phyloP scores from a whole-genome alignment of 2,113 vertebrate genomes.

The Bubalus kerabau region DNA sequence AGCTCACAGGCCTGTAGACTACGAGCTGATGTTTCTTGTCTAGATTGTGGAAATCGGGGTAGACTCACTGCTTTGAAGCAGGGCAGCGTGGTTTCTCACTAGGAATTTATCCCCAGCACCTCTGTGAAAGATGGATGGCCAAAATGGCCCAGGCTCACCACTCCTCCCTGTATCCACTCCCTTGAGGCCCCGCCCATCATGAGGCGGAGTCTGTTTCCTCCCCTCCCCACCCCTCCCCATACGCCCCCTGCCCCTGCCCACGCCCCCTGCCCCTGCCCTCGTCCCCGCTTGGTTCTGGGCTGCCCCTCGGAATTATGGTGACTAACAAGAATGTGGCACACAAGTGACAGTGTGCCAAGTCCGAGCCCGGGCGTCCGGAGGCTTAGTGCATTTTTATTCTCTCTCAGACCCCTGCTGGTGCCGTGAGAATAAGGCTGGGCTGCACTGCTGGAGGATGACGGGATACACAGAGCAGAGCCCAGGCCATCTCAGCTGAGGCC shows the following conservation, averaged over 20 bases:
- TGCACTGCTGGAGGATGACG: too few relatives aligned
- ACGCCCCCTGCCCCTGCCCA: too few relatives aligned
- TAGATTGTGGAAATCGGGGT: not conserved
- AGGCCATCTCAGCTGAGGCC: not conserved
- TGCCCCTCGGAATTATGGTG: not conserved
- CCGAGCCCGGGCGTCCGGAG: not conserved
- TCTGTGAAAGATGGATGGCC: not conserved
- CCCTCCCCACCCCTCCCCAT: accelerated
- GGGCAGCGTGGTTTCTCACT: not conserved
- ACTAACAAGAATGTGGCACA: not conserved
- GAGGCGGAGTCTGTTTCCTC: not conserved
- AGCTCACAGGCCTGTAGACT: not conserved
- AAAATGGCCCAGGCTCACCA: not conserved
- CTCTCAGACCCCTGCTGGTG: not conserved
- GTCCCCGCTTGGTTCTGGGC: not conserved
- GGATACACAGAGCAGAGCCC: not conserved
- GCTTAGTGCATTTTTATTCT: not conserved
- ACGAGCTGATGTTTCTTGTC: not conserved
- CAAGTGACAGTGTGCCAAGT: not conserved
- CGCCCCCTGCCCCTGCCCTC: not conserved
- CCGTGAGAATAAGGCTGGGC: not conserved
- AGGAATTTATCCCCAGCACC: not conserved
- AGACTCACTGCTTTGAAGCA: not conserved
- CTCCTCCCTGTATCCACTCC: not conserved
- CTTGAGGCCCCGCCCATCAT: not conserved